Percentiles rank a stretch among this genome's conserved stretches.
Evolutionary conservation across 2,888 invertebrate species (phyloP).

Genomic region (Drosophila prolongata): DNA sequence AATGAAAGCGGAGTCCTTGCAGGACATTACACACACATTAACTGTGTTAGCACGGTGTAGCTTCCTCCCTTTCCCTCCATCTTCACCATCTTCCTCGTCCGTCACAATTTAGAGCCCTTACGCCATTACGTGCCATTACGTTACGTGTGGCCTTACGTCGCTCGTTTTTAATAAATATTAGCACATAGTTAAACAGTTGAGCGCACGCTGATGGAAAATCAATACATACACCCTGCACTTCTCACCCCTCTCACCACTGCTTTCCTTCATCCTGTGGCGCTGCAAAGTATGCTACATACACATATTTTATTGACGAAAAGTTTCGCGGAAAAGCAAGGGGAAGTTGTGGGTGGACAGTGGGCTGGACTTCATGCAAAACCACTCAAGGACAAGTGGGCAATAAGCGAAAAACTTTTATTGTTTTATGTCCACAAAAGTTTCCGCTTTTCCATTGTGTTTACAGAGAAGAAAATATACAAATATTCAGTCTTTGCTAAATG

Average conservation of each 20-base stretch:
- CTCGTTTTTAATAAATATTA: conserved; percentile 75
- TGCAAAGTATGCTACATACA: conserved; percentile 44
- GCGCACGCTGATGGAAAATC: conserved; percentile 76
- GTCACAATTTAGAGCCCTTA: conserved; percentile 52
- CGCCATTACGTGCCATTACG: conserved; percentile 54
- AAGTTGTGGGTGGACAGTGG: conserved; percentile 8
- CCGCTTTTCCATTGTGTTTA: not conserved
- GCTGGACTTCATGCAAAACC: conserved; percentile 69
- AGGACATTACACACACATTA: conserved; percentile 54
- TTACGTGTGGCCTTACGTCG: conserved; percentile 52
- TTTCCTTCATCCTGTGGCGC: conserved; percentile 8
- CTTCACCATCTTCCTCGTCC: not conserved
- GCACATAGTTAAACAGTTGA: conserved; percentile 78
- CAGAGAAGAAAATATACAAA: not conserved
- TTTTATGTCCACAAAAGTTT: conserved; percentile 70
- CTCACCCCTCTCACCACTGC: not conserved
- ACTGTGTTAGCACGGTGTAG: conserved; percentile 60
- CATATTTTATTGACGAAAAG: conserved; percentile 72
- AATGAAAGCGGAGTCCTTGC: conserved; percentile 58
- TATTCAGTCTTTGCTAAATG: not conserved
- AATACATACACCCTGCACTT: conserved; percentile 52
- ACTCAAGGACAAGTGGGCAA: conserved; percentile 81
- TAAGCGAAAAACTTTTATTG: conserved; percentile 81
- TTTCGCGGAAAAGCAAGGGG: conserved; percentile 45
- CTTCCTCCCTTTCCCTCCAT: not conserved